phyloP scores from a whole-genome alignment of 2,113 vertebrate species.

The Myotis davidii region DNA sequence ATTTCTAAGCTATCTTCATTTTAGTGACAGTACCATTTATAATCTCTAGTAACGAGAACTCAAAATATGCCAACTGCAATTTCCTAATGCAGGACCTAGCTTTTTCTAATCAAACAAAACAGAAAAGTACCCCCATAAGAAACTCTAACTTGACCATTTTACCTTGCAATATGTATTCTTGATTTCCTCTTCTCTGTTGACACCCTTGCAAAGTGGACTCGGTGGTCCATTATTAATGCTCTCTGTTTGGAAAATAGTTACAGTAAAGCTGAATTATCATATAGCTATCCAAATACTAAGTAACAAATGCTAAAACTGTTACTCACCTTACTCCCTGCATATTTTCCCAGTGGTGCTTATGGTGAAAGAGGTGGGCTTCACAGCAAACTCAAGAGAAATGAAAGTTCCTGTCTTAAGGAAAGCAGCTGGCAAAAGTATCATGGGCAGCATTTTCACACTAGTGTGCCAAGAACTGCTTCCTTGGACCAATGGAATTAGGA shows the following conservation, averaged over 20 bases:
- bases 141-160: not conserved
- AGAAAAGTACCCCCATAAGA: not conserved
- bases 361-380: not conserved
- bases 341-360: not conserved
- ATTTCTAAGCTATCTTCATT: not conserved
- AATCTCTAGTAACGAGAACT: not conserved
- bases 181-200: not conserved
- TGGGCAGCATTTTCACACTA: not conserved
- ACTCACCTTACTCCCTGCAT: not conserved
- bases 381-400: not conserved
- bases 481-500: not conserved
- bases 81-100: not conserved
- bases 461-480: not conserved
- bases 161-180: not conserved
- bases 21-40: not conserved
- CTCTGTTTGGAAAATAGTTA: constrained; percentile 7
- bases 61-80: not conserved
- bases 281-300: not conserved
- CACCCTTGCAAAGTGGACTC: not conserved
- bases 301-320: not conserved
- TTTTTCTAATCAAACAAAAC: not conserved
- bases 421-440: not conserved
- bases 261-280: not conserved
- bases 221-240: not conserved
- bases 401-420: not conserved